Evolutionary conservation across 2,797 vertebrate genomes (phyloP).

Genomic region (Acanthopagrus latus): DNA sequence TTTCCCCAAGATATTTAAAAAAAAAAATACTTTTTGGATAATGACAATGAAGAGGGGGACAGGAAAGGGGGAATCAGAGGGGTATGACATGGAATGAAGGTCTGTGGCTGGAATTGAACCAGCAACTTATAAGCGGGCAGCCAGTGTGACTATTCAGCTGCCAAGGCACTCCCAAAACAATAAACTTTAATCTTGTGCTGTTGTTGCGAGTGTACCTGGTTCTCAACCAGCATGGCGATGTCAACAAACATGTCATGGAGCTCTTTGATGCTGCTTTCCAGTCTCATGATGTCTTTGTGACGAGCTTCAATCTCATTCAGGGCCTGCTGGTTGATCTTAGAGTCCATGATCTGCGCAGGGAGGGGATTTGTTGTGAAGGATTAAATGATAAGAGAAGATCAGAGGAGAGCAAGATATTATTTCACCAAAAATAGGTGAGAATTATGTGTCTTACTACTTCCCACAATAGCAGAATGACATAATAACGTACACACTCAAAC

Average conservation of each 20-base stretch:
- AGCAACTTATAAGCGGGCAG: too few relatives aligned
- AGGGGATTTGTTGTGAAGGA: neutral
- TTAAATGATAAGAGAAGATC: neutral
- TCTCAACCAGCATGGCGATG: constrained; percentile 93
- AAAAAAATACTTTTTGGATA: too few relatives aligned
- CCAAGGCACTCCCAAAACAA: neutral
- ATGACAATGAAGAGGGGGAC: too few relatives aligned
- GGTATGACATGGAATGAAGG: too few relatives aligned
- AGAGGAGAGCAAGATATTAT: neutral
- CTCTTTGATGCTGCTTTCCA: constrained; percentile 98
- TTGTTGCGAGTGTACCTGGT: constrained; percentile 76
- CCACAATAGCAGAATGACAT: neutral
- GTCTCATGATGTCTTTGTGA: constrained; percentile 95
- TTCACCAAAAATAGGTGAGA: neutral
- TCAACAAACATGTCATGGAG: constrained; percentile 98
- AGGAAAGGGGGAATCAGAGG: too few relatives aligned
- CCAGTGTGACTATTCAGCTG: too few relatives aligned
- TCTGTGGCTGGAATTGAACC: too few relatives aligned
- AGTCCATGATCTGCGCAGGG: constrained; percentile 90
- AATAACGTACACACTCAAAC: neutral
- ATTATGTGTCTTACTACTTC: neutral
- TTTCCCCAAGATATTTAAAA: neutral
- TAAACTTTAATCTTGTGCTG: neutral
- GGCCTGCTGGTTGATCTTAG: constrained; percentile 95
- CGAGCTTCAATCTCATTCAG: constrained; percentile 96